These are phyloP conservation scores for Cheilosia variabilis DNA, from an alignment of 2,888 invertebrate genomes.

Conservation along the genomic window DNA sequence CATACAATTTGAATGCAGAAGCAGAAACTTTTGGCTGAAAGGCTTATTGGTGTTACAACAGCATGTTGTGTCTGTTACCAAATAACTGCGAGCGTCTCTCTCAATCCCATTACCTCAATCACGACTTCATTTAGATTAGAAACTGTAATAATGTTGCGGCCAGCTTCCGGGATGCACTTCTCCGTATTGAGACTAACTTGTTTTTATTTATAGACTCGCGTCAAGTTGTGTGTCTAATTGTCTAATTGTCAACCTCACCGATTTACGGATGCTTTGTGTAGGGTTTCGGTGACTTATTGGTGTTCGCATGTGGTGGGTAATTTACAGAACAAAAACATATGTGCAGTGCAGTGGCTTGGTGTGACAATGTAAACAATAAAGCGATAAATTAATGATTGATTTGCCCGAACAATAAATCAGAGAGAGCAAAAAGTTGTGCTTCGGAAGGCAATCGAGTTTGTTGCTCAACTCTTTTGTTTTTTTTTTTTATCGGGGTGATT, in stretches of 20 bases:
- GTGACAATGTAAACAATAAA: slow-evolving; percentile 37
- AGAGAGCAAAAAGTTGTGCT: neutral
- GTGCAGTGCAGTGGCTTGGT: neutral
- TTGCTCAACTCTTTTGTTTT: slow-evolving; percentile 61
- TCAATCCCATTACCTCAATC: slow-evolving; percentile 68
- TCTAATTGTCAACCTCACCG: neutral
- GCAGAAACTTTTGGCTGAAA: slow-evolving; percentile 36
- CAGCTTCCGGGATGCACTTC: slow-evolving; percentile 64
- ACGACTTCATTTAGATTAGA: slow-evolving; percentile 72
- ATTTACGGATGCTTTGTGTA: slow-evolving; percentile 1
- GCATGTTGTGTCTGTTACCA: slow-evolving; percentile 38
- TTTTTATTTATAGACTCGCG: slow-evolving; percentile 60
- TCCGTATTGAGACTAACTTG: slow-evolving; percentile 42
- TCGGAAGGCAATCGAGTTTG: slow-evolving; percentile 47
- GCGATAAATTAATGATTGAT: slow-evolving; percentile 57
- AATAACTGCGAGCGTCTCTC: slow-evolving; percentile 32
- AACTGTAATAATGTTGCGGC: slow-evolving; percentile 28
- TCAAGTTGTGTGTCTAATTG: neutral
- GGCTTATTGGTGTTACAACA: slow-evolving; percentile 9
- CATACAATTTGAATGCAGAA: slow-evolving; percentile 59
- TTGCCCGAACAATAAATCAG: slow-evolving; percentile 35
- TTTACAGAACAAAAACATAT: slow-evolving; percentile 8
- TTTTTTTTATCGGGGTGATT: neutral
- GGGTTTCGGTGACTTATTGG: slow-evolving; percentile 21
- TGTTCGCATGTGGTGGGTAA: neutral